phyloP scores from a whole-genome alignment of 1,140 invertebrate genomes.

The Conus ventricosus region DNA sequence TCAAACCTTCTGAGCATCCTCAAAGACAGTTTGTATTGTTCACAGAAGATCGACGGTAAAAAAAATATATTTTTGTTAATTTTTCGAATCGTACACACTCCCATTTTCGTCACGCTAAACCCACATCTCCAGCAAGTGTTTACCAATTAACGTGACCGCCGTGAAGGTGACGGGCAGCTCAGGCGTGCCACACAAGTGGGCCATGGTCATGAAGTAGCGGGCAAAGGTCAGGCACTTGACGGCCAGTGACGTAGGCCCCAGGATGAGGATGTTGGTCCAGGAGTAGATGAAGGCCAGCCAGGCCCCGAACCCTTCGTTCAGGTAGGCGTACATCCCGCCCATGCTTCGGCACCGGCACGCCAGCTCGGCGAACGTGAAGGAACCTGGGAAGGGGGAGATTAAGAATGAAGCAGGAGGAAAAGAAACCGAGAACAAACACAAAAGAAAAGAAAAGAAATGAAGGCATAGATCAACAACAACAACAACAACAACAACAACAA shows the following conservation, averaged over 20 bases:
- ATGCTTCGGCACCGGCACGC: conserved; percentile 79
- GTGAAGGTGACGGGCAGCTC: conserved; percentile 54
- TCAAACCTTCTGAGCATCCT: too few species aligned
- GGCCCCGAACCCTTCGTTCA: conserved; percentile 58
- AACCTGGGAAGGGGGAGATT: conserved; percentile 77
- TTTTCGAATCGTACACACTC: too few species aligned
- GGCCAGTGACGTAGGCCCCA: conserved; percentile 82
- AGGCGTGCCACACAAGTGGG: conserved; percentile 53
- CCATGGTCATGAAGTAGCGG: conserved; percentile 49
- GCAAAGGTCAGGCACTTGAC: conserved; percentile 66
- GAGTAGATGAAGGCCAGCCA: conserved; percentile 81
- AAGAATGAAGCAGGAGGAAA: too few species aligned
- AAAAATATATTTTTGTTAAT: too few species aligned
- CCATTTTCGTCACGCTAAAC: too few species aligned
- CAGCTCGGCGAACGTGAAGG: conserved; percentile 87
- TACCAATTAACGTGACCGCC: conserved; percentile 59
- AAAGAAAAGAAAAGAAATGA: too few species aligned
- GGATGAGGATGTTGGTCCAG: conserved; percentile 78
- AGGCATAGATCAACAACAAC: too few species aligned
- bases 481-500: too few species aligned
- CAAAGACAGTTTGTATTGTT: too few species aligned
- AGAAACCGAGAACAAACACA: too few species aligned
- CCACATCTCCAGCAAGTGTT: background rate
- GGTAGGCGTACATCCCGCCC: conserved; percentile 63
- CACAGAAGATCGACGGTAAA: too few species aligned